phyloP scores from a whole-genome alignment of 1,140 invertebrate species.

The Sarcophaga bullata region DNA sequence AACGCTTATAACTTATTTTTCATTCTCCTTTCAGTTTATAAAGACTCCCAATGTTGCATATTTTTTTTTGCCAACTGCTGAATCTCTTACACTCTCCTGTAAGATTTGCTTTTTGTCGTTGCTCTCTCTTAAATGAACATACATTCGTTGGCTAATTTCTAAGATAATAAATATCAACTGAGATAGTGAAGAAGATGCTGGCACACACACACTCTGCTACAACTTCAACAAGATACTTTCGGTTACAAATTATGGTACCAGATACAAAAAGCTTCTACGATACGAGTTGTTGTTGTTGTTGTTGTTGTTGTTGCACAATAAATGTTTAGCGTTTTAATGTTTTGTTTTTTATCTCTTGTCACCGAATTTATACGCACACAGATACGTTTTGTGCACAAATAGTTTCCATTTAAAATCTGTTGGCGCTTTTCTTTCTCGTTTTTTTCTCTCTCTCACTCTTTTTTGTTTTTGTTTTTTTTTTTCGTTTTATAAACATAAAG shows the following conservation, averaged over 20 bases:
- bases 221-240: not conserved
- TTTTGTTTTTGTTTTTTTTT: not conserved
- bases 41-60: too few species aligned
- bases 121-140: not conserved
- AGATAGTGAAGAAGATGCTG: constrained; percentile 6
- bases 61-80: too few species aligned
- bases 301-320: not conserved
- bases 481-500: not conserved
- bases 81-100: too few species aligned
- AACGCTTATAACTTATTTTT: too few species aligned
- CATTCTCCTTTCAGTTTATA: too few species aligned
- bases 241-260: too few species aligned
- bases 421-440: too few species aligned
- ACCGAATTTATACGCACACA: not conserved
- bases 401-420: too few species aligned
- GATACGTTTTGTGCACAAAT: not conserved
- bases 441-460: too few species aligned
- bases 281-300: too few species aligned
- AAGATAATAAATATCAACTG: constrained; percentile 3
- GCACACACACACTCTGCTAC: not conserved
- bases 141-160: not conserved
- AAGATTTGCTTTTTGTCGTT: too few species aligned
- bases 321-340: not conserved
- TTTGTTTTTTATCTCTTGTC: constrained; percentile 4
- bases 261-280: not conserved